These are phyloP conservation scores for Emys orbicularis DNA, from an alignment of 2,797 vertebrate genomes.

Conservation along the genomic window DNA sequence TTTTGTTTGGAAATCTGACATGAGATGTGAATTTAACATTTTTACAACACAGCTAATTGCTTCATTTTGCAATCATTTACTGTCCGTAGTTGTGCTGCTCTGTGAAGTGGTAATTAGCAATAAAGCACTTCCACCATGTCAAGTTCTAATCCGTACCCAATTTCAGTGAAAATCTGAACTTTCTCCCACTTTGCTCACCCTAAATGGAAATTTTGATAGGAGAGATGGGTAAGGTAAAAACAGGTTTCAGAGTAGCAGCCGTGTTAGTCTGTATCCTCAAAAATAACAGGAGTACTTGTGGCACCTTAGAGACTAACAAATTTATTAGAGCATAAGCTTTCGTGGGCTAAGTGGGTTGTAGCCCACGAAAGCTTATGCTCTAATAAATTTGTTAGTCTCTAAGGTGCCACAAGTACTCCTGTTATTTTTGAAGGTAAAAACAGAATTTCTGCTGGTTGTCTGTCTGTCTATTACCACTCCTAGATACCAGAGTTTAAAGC, in stretches of 20 bases:
- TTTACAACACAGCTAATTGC: constrained; percentile 44
- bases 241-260: too few relatives aligned
- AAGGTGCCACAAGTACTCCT: too few relatives aligned
- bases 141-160: neutral
- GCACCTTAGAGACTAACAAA: too few relatives aligned
- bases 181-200: neutral
- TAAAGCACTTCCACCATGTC: neutral
- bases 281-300: too few relatives aligned
- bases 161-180: constrained; percentile 3
- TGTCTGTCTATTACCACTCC: neutral
- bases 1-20: constrained; percentile 42
- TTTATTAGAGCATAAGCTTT: too few relatives aligned
- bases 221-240: fast-evolving
- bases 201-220: neutral
- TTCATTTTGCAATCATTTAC: constrained; percentile 47
- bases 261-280: too few relatives aligned
- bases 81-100: neutral
- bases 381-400: too few relatives aligned
- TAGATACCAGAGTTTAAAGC: constrained; percentile 1
- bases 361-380: too few relatives aligned
- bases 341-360: too few relatives aligned
- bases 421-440: neutral
- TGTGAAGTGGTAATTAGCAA: constrained; percentile 28
- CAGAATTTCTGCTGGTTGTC: neutral
- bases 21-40: neutral